Percentiles rank a stretch among this genome's conserved stretches.
phyloP scores from a whole-genome alignment of 2,797 vertebrate species.

The Gephyroberyx darwinii region DNA sequence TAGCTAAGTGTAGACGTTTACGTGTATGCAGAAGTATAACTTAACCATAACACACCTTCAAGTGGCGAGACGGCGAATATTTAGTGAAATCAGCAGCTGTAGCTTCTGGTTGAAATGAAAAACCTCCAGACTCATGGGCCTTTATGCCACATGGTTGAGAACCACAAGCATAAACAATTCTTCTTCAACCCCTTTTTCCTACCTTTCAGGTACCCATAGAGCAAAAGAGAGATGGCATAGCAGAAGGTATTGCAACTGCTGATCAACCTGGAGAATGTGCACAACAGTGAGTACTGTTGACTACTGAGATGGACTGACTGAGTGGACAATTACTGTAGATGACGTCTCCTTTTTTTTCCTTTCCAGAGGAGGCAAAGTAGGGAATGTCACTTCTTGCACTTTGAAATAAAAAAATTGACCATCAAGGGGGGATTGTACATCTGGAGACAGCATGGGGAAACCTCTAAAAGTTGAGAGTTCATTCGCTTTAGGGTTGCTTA shows the following conservation, averaged over 20 bases:
- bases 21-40: no score
- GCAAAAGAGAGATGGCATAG: slow-evolving; percentile 81
- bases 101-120: no score
- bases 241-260: slow-evolving; percentile 70
- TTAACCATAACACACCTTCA: no score
- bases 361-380: slow-evolving; percentile 1
- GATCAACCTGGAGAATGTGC: slow-evolving; percentile 81
- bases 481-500: background rate
- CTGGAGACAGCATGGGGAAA: no score
- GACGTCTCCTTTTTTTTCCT: background rate
- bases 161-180: slow-evolving; percentile 44
- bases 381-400: slow-evolving; percentile 37
- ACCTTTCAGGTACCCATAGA: slow-evolving; percentile 86
- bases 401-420: slow-evolving; percentile 2
- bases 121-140: no score
- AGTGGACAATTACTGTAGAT: no score
- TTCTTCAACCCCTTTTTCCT: slow-evolving; percentile 17
- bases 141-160: slow-evolving; percentile 9
- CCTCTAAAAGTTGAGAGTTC: background rate
- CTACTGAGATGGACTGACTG: background rate
- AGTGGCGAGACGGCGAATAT: no score
- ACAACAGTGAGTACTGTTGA: slow-evolving; percentile 77
- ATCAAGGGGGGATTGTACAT: background rate
- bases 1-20: no score
- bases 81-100: background rate